Evolutionary conservation across 2,113 vertebrate genomes (phyloP), one percentile per base, ranked within the genome.

Genomic region (Caretta caretta): DNA sequence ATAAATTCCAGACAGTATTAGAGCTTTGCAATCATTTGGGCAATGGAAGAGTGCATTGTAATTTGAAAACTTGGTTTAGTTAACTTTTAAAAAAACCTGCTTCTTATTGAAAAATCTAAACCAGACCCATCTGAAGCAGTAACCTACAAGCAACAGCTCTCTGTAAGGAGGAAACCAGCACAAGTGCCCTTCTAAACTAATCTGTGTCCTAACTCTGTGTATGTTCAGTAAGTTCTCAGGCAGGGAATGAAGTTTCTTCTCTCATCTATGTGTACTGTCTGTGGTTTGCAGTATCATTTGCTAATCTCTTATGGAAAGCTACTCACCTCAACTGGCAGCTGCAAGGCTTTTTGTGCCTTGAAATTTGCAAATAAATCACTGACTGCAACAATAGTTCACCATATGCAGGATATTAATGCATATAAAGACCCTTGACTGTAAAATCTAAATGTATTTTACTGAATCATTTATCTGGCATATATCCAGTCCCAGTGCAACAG

Each of bases 71-170:
- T 46, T 8, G 69, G 84, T 53, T 17, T 53, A 1, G 0, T n/a
- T 94, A 42, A 46, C 22, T 6, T 42, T 76, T 46, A 46, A 76
- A 76, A 69, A 46, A 76, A 13, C 10, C 42, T 46, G 24, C 20
- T 46, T 46, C 20, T 46, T 46, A 25, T 13, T 76, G 42, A 48
- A 46, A 76, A 76, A 46, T 76, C 42, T 14, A 76, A 27, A 76
- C 42, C 75, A 14, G 42, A 48, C 42, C 65, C 19, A 54, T 75
- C 57, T 90, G 20, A 91, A 94, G 35, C 27, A 59, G 56, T 89
- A 91, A 88, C 49, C 93, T 89, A 57, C 35, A 80, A 92, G 92
- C 92, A 12, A 76, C 42, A 76, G 35, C 78, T 84, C 90, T 92
- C 82, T 82, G 57, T 31, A 81, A 59, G 8, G 80, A 83, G 46